Evolutionary conservation across 2,797 vertebrate genomes (phyloP), one percentile per base, ranked within the genome.

Genomic region (Ara ararauna): DNA sequence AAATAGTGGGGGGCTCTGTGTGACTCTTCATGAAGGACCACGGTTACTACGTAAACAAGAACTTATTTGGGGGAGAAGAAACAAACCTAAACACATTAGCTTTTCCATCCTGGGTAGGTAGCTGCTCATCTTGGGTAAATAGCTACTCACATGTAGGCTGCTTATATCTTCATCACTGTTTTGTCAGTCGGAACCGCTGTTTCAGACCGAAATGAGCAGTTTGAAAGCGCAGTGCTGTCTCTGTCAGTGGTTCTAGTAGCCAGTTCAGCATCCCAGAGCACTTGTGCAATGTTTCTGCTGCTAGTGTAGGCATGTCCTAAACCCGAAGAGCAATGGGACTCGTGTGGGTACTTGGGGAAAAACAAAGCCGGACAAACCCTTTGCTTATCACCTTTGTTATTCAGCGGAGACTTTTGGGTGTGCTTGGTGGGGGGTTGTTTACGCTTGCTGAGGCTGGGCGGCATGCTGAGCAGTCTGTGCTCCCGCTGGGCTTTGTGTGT

Each of bases 81-180:
- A 2, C 1, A 23, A 48, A 10, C 7, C 4, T 12, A 13, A 75
- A 20, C 18, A 3, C 21, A 5, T 16, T 9, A 26, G 0, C 23
- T 78, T 50, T 58, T 36, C 17, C 6, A 3, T 40, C 5, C 9
- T 48, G 23, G 16, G 17, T 8, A 30, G 26, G 6, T 60, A 36
- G 64, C 50, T 62, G 34, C 27, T 32, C 21, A 4, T 18, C 65
- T n/a, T 34, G 67, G 24, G 27, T 22, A 18, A 32, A 5, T 18
- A 6, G 29, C 27, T 34, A 1, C 23, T 29, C 14, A 0, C 3
- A 2, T 42, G 0, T 7, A n/a, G 23, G 14, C 14, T 66, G 24
- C 34, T 90, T 75, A 1, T 9, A 0, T 38, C 26, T 84, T 66
- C 16, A 8, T 72, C 23, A 0, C 11, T 34, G 32, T 68, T 88